phyloP scores from a whole-genome alignment of 2,888 invertebrate genomes.

The Noctua comes region DNA sequence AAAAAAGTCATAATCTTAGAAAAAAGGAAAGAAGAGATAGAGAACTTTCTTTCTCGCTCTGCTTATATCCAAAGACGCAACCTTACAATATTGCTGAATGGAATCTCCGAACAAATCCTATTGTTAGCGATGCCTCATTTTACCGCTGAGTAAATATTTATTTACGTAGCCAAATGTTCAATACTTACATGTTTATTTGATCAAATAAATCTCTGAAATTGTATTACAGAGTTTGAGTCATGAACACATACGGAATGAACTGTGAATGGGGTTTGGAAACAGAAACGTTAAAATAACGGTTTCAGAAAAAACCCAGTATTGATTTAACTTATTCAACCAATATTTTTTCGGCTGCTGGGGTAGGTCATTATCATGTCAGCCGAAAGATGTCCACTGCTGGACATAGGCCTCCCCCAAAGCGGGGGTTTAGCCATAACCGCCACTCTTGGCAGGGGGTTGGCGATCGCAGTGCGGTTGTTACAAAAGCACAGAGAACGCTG shows the following conservation, averaged over 20 bases:
- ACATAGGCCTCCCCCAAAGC: no score
- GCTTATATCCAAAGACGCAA: neutral
- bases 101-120: constrained; percentile 33
- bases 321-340: neutral
- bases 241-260: neutral
- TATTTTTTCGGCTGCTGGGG: neutral
- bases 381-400: no score
- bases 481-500: no score
- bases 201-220: constrained; percentile 37
- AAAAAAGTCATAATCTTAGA: no score
- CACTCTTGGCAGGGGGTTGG: no score
- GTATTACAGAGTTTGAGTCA: constrained; percentile 40
- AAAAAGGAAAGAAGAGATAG: no score
- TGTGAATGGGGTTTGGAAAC: neutral
- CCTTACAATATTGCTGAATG: constrained; percentile 29
- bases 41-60: neutral
- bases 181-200: constrained; percentile 42
- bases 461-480: no score
- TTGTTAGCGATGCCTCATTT: constrained; percentile 49
- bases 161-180: constrained; percentile 37
- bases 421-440: no score
- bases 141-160: constrained; percentile 45
- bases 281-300: neutral
- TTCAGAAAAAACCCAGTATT: neutral
- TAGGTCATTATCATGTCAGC: neutral